Evolutionary conservation across 2,113 vertebrate species (phyloP).

Genomic region (Hippocampus guttulatus): DNA sequence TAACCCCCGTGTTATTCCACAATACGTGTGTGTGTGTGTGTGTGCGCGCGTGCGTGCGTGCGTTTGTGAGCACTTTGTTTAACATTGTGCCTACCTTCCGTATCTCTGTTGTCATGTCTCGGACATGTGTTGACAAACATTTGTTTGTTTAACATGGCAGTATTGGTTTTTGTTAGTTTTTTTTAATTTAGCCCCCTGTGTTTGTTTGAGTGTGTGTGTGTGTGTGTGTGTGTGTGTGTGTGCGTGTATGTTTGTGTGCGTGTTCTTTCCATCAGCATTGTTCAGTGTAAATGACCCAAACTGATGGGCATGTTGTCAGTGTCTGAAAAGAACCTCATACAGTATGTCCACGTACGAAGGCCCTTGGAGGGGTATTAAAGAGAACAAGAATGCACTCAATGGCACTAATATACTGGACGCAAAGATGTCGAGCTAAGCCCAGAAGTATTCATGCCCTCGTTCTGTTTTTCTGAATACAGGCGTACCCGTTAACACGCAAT

Average conservation of each 20-base stretch:
- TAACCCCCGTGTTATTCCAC: slow-evolving; percentile 57
- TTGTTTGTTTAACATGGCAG: slow-evolving; percentile 67
- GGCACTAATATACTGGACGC: slow-evolving; percentile 1
- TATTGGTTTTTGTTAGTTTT: slow-evolving; percentile 15
- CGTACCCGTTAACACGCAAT: background rate
- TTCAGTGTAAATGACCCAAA: slow-evolving; percentile 54
- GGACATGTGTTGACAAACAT: slow-evolving; percentile 45
- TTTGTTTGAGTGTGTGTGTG: background rate
- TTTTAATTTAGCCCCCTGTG: background rate
- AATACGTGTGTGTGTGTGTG: slow-evolving; percentile 50
- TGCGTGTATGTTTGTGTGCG: background rate
- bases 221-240: background rate
- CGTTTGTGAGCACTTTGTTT: slow-evolving; percentile 63
- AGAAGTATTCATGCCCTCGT: background rate
- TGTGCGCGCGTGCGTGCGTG: slow-evolving; percentile 47
- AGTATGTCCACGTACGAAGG: slow-evolving; percentile 27
- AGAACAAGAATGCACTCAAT: slow-evolving; percentile 19
- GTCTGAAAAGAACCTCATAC: slow-evolving; percentile 40
- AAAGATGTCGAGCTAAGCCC: background rate
- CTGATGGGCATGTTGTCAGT: slow-evolving; percentile 33
- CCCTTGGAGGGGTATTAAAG: slow-evolving; percentile 17
- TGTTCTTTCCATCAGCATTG: slow-evolving; percentile 28
- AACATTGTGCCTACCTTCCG: slow-evolving; percentile 70
- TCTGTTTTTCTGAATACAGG: background rate
- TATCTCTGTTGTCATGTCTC: slow-evolving; percentile 59